Percentiles rank a stretch among this genome's conserved stretches.
Conservation (phyloP, 1,140 invertebrate species). For the Monomorium pharaonis region DNA sequence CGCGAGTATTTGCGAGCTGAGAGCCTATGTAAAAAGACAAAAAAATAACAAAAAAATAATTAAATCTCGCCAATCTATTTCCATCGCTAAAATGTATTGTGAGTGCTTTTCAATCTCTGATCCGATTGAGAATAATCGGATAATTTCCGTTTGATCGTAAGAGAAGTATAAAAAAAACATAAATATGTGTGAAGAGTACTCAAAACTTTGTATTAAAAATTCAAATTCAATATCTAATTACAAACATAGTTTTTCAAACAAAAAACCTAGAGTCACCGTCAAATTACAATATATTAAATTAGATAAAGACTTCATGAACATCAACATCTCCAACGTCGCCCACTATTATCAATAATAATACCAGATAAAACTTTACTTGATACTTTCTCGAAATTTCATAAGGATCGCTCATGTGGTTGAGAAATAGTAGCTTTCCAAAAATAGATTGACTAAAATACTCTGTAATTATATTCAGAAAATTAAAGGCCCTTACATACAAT, state of each 20-base stretch:
- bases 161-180: background rate
- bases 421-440: no score
- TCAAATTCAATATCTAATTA: background rate
- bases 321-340: no score
- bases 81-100: background rate
- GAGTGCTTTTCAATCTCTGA: background rate
- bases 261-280: background rate
- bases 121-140: background rate
- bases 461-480: no score
- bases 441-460: no score
- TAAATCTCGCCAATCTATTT: background rate
- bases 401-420: no score
- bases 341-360: no score
- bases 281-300: no score
- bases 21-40: background rate
- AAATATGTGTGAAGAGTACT: background rate
- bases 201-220: background rate
- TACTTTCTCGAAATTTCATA: no score
- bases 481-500: no score
- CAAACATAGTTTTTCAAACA: background rate
- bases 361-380: no score
- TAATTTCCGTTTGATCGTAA: background rate
- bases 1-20: background rate
- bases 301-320: no score
- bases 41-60: background rate